These are phyloP conservation scores for Macrophya alboannulata DNA, from an alignment of 2,888 invertebrate genomes.

Conservation along the genomic window DNA sequence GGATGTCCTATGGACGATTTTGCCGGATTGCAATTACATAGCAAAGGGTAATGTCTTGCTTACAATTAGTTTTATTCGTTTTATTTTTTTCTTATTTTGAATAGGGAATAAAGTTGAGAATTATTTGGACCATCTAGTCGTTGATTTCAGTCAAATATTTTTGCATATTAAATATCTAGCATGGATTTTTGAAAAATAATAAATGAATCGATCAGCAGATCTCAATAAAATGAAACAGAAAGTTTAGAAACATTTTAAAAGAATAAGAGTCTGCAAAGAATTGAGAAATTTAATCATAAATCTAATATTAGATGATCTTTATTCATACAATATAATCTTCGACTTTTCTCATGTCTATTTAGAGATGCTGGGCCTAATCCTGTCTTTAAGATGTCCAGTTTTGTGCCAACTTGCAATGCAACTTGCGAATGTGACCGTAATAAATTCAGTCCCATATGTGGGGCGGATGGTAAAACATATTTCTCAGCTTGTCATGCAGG, in stretches of 20 bases:
- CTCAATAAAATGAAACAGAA: neutral
- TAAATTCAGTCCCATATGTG: constrained; percentile 93
- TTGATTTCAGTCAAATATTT: too few relatives aligned
- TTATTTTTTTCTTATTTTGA: constrained; percentile 29
- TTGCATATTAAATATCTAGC: too few relatives aligned
- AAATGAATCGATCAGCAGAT: neutral
- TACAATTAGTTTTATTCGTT: neutral
- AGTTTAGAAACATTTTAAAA: neutral
- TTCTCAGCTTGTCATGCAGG: constrained; percentile 96
- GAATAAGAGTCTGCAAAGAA: neutral
- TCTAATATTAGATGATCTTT: neutral
- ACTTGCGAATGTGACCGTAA: constrained; percentile 89
- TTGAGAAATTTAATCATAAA: neutral
- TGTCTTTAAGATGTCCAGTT: constrained; percentile 72
- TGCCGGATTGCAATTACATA: constrained; percentile 83
- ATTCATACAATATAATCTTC: constrained; percentile 71
- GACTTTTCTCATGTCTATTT: constrained; percentile 60
- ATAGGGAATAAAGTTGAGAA: neutral
- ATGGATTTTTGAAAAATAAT: neutral
- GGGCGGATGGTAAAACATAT: constrained; percentile 91
- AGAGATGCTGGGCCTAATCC: neutral
- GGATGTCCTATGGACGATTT: constrained; percentile 94
- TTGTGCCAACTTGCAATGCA: constrained; percentile 85
- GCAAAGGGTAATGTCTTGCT: constrained; percentile 73
- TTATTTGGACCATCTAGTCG: too few relatives aligned